These are phyloP conservation scores for Menidia beryllina DNA, from an alignment of 2,113 vertebrate species.

Conservation along the genomic window DNA sequence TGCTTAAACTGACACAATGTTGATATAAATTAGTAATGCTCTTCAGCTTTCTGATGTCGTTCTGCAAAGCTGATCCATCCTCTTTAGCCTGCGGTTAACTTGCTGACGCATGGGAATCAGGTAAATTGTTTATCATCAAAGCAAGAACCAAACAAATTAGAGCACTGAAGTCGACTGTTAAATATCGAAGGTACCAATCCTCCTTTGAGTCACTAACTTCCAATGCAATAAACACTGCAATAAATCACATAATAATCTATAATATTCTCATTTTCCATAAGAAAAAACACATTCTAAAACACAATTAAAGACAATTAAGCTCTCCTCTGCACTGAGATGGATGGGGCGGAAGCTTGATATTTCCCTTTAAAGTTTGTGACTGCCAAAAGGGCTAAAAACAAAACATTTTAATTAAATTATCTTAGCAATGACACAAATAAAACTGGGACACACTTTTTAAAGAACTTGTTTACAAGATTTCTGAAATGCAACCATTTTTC, in stretches of 20 bases:
- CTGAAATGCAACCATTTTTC: no score
- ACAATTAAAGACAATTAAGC: no score
- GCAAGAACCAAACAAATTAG: neutral
- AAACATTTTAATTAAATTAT: neutral
- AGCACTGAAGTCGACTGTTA: neutral
- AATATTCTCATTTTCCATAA: no score
- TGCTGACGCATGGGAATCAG: neutral
- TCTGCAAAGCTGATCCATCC: conserved; percentile 28
- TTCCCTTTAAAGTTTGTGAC: neutral
- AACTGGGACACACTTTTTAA: neutral
- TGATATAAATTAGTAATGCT: conserved; percentile 27
- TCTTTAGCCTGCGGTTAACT: conserved; percentile 29
- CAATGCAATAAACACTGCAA: no score
- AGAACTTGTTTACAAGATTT: no score
- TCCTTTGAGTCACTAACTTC: no score
- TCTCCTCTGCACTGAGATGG: no score
- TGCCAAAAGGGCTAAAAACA: fast-evolving
- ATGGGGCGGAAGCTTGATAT: neutral
- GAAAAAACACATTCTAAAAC: no score
- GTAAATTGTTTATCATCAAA: conserved; percentile 22
- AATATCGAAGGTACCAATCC: neutral
- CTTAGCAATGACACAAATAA: neutral
- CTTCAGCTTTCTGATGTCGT: conserved; percentile 27
- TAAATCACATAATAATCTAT: no score
- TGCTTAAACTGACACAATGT: conserved; percentile 1